Evolutionary conservation across 2,797 vertebrate genomes (phyloP), one percentile per base, ranked within the genome.

Genomic region (Remorina albescens): DNA sequence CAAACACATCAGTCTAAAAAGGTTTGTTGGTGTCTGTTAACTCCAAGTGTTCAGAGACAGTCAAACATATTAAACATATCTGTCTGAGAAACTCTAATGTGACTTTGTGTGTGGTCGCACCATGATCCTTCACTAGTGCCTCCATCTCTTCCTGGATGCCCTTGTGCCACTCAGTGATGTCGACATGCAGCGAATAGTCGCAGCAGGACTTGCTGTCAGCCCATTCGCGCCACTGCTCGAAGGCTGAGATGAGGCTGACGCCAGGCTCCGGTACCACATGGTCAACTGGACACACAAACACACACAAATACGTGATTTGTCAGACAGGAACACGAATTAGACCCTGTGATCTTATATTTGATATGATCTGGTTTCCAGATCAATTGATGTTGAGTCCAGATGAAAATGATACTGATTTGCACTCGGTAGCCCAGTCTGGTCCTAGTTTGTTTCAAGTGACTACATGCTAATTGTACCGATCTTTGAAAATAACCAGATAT

Each of bases 71-170:
- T 39, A 13, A 50, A 9, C 9, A 36, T n/a, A n/a, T 1, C 32
- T 36, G 18, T 15, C 16, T 18, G 12, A 60, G 61, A 10, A 15
- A 8, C 25, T 50, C 2, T 11, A 30, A 25, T 4, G 37, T n/a
- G 55, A 51, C 13, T 65, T 15, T 72, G 8, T 0, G 2, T 6
- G 32, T 2, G 28, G 8, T 25, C 90, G 67, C 91, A 99, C 98
- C 98, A 0, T 99, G 97, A 59, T 99, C 98, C 90, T 98, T 99
- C 61, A 99, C 96, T 18, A 99, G 95, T 0, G 95, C 83, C 88
- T 99, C 98, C 97, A 99, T 98, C 80, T 99, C 98, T 66, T 99
- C 98, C 91, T 98, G 97, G 66, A 99, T 92, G 0, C 98, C 98
- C 76, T 95, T 96, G 81, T 99, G 97, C 98, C 98, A 99, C 90